Base-by-base conservation (phyloP, 2,888 invertebrate genomes). In the Drosophila engyochracea region DNA sequence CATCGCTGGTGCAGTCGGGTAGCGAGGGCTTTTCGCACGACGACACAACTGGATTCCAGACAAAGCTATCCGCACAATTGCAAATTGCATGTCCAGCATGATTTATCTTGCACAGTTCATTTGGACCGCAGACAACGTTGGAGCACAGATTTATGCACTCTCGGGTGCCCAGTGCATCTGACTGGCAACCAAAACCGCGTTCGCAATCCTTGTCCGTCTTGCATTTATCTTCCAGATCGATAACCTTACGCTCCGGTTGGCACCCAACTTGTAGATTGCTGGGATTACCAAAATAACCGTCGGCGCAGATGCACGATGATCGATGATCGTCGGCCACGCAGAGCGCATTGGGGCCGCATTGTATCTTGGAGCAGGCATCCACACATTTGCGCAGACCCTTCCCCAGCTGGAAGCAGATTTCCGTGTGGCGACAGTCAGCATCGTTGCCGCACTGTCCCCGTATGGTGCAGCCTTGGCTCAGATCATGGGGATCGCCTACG, bases 301-400 rank as follows among this genome's bases (percentile, higher is more conserved):
- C 96, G 31, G 96, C 95, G 91, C 98, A 98, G 72, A 98, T 96
- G 91, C 98, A 98, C 39, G 97, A 96, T 1, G 98, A 97, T 75
- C 96, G 95, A 92, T 98, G 98, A 90, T 96, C 96, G 87, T 97
- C 96, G 22, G 97, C 96, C 10, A 97, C 95, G 91, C 98, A 98
- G 1, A 97, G 93, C 4, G 98, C 97, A 92, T 98, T 98, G 0
- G 98, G 97, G 16, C 98, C 98, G 91, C 98, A 98, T 88, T 97
- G 97, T 39, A 97, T 94, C 94, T 97, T 97, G 77, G 96, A 96
- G 90, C 98, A 98, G 0, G 97, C 97, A 91, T 98, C 97, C 4
- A 97, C 96, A 93, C 98, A 98, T 93, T 97, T 97, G 64, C 98
- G 94, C 5, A 95, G 92, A 35, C 96, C 96, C 94, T 96, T 96